Base-by-base conservation (phyloP, 2,888 invertebrate genomes). In the Caradrina clavipalpis region DNA sequence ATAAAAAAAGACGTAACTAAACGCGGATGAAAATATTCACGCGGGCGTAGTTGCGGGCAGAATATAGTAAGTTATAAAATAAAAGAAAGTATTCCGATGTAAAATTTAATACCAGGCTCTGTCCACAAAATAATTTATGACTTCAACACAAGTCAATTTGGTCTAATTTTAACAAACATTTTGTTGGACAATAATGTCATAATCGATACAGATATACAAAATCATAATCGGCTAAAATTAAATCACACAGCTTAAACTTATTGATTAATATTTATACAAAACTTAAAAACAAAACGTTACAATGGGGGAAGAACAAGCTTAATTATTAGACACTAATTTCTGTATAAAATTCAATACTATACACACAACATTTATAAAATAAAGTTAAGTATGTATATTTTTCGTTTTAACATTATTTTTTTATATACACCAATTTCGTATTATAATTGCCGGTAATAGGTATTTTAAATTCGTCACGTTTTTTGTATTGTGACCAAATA, bases 301-400 rank as follows among this genome's bases (percentile, higher is more conserved):
- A 83, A 76, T 76, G 71, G 75, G 75, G 74, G 80, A 84, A 78
- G 69, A 64, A 75, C 74, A 78, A 59, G 69, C 63, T 77, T 78
- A 80, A 39, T 66, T 26, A 70, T 67, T 81, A 75, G 57, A 83
- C 49, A 80, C 69, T 82, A 85, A 59, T 73, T 81, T 83, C 83
- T 90, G 90, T 92, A 93, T 91, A 92, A 92, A 92, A 92, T 91
- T 89, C 87, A 92, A 92, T 92, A 92, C 88, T 90, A 88, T 89
- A 90, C 89, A 90, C 86, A 86, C 82, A 85, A 80, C 69, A 73
- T 61, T 73, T 74, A 78, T 86, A 60, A 84, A 84, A 83, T 84
- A 84, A 78, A 70, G 31, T 70, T 72, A 78, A 78, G 74, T 79
- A 76, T 71, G 69, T 73, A 70, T 80, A 77, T 60, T 63, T 65